A percentile compares a stretch with the other conserved stretches of the same genome.
Evolutionary conservation across 1,140 invertebrate genomes (phyloP).

Genomic region (Gyrodactylus salaris): DNA sequence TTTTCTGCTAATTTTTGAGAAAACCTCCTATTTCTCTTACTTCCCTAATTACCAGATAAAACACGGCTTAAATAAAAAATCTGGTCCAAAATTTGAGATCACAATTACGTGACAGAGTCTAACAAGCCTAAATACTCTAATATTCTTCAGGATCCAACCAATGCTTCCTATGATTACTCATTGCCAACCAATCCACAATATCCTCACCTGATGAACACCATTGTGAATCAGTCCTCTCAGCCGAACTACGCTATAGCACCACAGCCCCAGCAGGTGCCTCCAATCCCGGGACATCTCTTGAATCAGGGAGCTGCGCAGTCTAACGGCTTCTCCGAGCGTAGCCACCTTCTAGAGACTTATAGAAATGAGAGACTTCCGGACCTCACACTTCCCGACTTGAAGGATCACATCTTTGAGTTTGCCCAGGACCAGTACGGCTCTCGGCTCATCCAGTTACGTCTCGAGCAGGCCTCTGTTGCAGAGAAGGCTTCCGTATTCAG

Average conservation of each 20-base stretch:
- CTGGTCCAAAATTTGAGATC: no score
- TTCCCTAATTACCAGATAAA: no score
- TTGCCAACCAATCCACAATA: background rate
- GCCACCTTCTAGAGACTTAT: slow-evolving; percentile 23
- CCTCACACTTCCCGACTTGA: slow-evolving; percentile 32
- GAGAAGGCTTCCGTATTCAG: slow-evolving; percentile 94
- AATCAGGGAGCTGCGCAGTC: background rate
- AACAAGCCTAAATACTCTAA: no score
- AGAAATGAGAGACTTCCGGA: slow-evolving; percentile 47
- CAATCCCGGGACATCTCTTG: background rate
- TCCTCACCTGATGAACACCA: background rate
- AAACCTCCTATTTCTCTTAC: no score
- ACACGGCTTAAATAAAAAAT: no score
- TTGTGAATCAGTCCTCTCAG: background rate
- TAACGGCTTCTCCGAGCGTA: background rate
- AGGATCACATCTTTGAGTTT: slow-evolving; percentile 75
- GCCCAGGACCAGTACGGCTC: slow-evolving; percentile 98
- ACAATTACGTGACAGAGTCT: no score
- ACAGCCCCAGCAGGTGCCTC: background rate
- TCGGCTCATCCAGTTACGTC: slow-evolving; percentile 91
- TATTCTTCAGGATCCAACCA: background rate
- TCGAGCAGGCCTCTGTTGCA: slow-evolving; percentile 60
- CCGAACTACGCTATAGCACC: background rate
- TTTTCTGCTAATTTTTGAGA: no score
- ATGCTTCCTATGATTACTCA: background rate